A percentile compares a stretch with the other conserved stretches of the same genome.
Evolutionary conservation across 1,140 invertebrate species (phyloP).

Genomic region (Diploscapter pachys): DNA sequence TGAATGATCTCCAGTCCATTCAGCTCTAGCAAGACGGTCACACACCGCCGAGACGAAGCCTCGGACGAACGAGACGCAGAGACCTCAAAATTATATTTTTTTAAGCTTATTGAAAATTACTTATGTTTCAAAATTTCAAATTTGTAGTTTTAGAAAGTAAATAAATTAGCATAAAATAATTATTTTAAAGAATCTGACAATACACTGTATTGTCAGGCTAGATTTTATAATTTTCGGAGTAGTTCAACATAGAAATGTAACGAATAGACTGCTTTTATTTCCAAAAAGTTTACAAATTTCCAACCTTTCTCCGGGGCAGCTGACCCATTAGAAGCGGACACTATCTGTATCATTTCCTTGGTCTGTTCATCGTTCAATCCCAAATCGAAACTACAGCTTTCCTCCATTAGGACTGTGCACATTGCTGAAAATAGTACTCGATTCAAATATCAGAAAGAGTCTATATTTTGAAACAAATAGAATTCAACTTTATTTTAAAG

Average conservation of each 20-base stretch:
- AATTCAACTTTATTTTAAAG: no score
- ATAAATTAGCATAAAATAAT: no score
- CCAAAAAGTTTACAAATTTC: no score
- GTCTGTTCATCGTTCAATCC: constrained; percentile 26
- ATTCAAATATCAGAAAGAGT: no score
- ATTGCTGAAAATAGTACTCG: constrained; percentile 26
- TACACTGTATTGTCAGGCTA: no score
- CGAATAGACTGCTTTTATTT: no score
- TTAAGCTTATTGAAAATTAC: no score
- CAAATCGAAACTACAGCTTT: constrained; percentile 48
- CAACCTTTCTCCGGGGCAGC: constrained; percentile 24
- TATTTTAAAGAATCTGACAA: neutral
- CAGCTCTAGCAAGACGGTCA: constrained; percentile 51
- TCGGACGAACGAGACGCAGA: constrained; percentile 28
- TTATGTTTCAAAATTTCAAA: no score
- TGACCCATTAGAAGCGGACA: constrained; percentile 15
- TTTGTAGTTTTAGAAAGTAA: no score
- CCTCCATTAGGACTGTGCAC: constrained; percentile 44
- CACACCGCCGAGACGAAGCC: constrained; percentile 52
- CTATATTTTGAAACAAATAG: no score
- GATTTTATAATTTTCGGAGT: no score
- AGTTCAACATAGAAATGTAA: no score
- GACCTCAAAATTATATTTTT: neutral
- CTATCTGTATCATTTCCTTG: constrained; percentile 22
- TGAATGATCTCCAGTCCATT: constrained; percentile 46